Conservation (phyloP, 2,888 invertebrate species). For the Pammene aurita region DNA sequence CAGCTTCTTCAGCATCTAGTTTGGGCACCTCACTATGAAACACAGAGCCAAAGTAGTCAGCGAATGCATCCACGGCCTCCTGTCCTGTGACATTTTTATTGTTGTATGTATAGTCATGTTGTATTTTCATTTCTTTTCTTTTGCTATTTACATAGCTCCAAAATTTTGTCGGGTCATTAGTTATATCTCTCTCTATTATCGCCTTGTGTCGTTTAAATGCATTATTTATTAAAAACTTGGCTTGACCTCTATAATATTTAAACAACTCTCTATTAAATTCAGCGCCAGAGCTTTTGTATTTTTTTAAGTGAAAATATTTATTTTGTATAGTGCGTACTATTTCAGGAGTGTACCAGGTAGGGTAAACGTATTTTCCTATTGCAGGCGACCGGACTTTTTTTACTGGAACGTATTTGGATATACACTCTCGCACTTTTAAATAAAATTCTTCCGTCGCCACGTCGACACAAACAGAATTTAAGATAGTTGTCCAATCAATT, state of each 20-base stretch:
- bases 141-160: neutral
- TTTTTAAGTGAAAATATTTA: too few relatives aligned
- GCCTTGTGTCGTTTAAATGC: neutral
- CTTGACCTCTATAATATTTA: neutral
- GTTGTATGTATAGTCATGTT: neutral
- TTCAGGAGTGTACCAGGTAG: neutral
- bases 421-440: neutral
- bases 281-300: neutral
- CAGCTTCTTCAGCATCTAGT: too few relatives aligned
- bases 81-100: too few relatives aligned
- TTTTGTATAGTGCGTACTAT: neutral
- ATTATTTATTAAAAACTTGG: neutral
- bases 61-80: neutral
- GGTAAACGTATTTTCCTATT: neutral
- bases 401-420: neutral
- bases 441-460: neutral
- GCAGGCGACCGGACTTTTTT: neutral
- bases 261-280: neutral
- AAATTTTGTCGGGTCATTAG: neutral
- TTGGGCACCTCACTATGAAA: too few relatives aligned
- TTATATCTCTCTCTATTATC: neutral
- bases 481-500: neutral
- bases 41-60: neutral
- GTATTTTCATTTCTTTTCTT: neutral
- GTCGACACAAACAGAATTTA: neutral